Percentiles rank a stretch among this genome's conserved stretches.
Evolutionary conservation across 2,113 vertebrate genomes (phyloP).

Genomic region (Hipposideros armiger): DNA sequence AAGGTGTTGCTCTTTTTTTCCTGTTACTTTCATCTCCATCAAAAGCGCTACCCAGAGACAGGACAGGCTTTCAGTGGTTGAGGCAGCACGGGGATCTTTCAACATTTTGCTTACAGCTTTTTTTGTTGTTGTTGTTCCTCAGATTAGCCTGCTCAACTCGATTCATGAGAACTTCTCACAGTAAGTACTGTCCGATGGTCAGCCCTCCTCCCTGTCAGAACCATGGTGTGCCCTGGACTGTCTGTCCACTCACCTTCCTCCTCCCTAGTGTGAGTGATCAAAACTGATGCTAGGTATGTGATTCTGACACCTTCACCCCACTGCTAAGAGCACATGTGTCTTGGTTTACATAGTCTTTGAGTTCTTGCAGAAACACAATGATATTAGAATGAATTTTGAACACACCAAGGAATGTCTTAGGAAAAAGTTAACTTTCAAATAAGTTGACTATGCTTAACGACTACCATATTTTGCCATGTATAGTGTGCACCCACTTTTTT

Average conservation of each 20-base stretch:
- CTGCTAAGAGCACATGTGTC: background rate
- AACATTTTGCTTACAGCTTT: background rate
- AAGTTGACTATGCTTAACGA: background rate
- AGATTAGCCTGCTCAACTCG: constrained; percentile 98
- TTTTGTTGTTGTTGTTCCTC: background rate
- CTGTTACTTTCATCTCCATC: background rate
- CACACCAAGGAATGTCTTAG: background rate
- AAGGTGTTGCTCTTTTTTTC: background rate
- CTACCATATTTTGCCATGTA: no score
- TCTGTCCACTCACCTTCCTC: fast-evolving
- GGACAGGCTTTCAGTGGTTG: background rate
- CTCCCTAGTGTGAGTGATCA: background rate
- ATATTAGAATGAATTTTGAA: constrained; percentile 9
- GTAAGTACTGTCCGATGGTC: constrained; percentile 88
- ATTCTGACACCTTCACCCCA: background rate
- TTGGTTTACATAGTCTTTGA: background rate
- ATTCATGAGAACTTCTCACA: constrained; percentile 99
- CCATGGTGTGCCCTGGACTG: fast-evolving
- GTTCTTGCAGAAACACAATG: background rate
- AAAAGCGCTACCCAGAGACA: background rate
- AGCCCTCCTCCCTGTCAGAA: background rate
- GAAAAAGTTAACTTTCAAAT: constrained; percentile 7
- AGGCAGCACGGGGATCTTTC: background rate
- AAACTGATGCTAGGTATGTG: background rate
- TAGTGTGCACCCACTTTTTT: no score